Evolutionary conservation across 1,140 invertebrate genomes (phyloP).

Genomic region (Brachionus manjavacas): DNA sequence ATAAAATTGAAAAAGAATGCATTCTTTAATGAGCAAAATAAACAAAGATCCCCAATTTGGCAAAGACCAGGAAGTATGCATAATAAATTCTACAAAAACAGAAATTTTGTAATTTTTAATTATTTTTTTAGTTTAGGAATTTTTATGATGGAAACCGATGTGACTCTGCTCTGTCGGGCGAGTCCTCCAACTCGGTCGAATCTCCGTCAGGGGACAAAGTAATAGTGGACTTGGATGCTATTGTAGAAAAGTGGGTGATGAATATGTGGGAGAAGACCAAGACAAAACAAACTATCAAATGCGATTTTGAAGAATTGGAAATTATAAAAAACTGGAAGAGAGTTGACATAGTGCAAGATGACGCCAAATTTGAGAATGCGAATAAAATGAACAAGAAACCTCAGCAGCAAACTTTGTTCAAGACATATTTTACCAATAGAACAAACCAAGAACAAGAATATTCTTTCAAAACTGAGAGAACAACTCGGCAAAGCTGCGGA

Average conservation of each 20-base stretch:
- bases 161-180: background rate
- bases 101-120: too few relatives aligned
- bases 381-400: too few relatives aligned
- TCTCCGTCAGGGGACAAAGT: background rate
- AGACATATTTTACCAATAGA: too few relatives aligned
- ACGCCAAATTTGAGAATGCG: too few relatives aligned
- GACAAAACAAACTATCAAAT: constrained; percentile 47
- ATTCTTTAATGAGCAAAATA: constrained; percentile 31
- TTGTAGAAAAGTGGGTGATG: constrained; percentile 42
- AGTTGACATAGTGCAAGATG: constrained; percentile 52
- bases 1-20: background rate
- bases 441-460: too few relatives aligned
- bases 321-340: constrained; percentile 56
- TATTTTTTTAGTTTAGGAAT: too few relatives aligned
- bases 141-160: too few relatives aligned
- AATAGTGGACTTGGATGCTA: constrained; percentile 35
- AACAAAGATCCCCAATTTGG: constrained; percentile 30
- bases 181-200: background rate
- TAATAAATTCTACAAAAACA: background rate
- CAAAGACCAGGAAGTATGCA: background rate
- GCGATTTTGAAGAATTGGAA: constrained; percentile 50
- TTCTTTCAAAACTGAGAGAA: too few relatives aligned
- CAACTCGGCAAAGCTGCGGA: too few relatives aligned
- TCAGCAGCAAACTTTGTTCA: too few relatives aligned
- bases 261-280: constrained; percentile 40